Base-by-base conservation (phyloP, 2,113 vertebrate species). In the Otolemur garnettii region DNA sequence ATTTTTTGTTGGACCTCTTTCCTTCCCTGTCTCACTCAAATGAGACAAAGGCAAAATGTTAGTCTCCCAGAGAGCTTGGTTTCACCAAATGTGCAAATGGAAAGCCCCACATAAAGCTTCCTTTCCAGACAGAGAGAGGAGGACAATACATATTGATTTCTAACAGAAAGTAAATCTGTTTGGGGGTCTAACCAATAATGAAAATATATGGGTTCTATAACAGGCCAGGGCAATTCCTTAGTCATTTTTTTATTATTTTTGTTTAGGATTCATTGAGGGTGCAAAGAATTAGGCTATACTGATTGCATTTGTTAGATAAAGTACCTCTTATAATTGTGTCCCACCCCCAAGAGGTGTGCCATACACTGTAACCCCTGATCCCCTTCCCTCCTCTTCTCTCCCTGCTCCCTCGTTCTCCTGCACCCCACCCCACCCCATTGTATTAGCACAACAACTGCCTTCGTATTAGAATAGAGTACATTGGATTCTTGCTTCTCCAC, bases 1-100 rank as follows among this genome's bases (percentile, higher is more conserved):
- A 95, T 96, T 95, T 77, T 95, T 97, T 93, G 94, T 96, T 96
- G 91, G 77, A 86, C 93, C 93, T 97, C 93, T 91, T 96, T 93
- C 83, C 86, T 96, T 91, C 64, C 84, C 88, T 59, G 53, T 83
- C 69, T 94, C 83, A 72, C 71, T 87, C 89, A 90, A 95, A 96
- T 59, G 80, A 96, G 96, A 97, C 87, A 95, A 94, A 95, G 75
- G 87, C 87, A 95, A 95, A 95, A 97, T 80, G 94, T 80, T 80
- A 57, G 64, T 96, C 86, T 95, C 90, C 35, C 59, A 33, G 12
- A 60, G 74, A 94, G 42, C 33, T 68, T 80, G 60, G 78, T 62
- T 89, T 93, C 55, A 55, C 57, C 93, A 85, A 93, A 66, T 38
- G 81, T 88, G 55, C 38, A 80, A 87, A 28, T 38, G 77, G 79